These are phyloP conservation scores for Scolopax bukidnonensis DNA, from an alignment of 2,797 vertebrate genomes.

Conservation along the genomic window DNA sequence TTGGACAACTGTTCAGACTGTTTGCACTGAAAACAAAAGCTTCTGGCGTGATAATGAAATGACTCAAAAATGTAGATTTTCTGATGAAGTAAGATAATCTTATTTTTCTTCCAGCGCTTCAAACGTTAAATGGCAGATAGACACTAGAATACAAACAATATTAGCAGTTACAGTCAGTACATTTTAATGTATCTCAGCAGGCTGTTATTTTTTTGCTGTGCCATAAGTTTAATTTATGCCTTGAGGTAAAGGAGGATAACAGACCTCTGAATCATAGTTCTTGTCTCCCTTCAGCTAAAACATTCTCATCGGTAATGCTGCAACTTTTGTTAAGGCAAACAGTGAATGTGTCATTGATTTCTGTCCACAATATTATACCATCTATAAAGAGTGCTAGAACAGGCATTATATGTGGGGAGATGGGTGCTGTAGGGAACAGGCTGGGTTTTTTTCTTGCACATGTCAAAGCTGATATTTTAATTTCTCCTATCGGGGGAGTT, in stretches of 20 bases:
- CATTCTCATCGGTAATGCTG: neutral
- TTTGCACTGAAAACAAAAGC: slow-evolving; percentile 59
- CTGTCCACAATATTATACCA: neutral
- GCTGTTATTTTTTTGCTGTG: neutral
- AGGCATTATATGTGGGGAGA: neutral
- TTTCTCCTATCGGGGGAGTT: neutral
- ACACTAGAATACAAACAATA: neutral
- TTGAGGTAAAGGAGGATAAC: neutral
- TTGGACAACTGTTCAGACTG: slow-evolving; percentile 51
- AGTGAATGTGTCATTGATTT: neutral
- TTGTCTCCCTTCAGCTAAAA: neutral
- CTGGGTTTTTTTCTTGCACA: neutral
- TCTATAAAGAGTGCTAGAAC: neutral
- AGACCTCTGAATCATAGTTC: neutral
- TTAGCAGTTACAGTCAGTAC: neutral
- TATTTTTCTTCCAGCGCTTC: neutral
- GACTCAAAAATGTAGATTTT: neutral
- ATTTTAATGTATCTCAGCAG: neutral
- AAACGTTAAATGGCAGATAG: neutral
- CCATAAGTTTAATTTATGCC: neutral
- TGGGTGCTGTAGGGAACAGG: neutral
- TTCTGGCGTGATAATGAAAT: neutral
- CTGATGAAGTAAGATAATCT: neutral
- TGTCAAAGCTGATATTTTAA: neutral
- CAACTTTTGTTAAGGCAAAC: neutral